Evolutionary conservation across 2,113 vertebrate species (phyloP), one percentile per base, ranked within the genome.

Genomic region (Psettodes erumei): DNA sequence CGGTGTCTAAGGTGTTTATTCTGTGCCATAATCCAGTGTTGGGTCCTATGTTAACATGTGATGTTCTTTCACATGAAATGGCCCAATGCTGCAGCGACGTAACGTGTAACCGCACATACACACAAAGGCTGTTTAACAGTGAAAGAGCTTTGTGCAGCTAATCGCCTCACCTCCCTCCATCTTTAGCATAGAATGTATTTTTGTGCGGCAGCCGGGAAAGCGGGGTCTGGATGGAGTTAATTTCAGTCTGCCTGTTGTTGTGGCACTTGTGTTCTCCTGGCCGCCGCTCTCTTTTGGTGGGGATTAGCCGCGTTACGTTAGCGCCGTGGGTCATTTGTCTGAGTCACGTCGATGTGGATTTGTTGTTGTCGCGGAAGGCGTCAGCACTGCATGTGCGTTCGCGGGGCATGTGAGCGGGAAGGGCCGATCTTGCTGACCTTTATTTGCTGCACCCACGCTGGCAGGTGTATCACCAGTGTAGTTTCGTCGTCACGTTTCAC

Each of bases 341-440:
- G 86, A 87, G 71, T 88, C 82, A 77, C 67, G 79, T 81, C 75
- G 75, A 85, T 85, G 83, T 63, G 73, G 78, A 58, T 67, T n/a
- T 75, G 77, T 78, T 83, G 82, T 83, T 85, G 68, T 74, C 65
- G 51, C 79, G 79, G 58, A 68, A 58, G 51, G 53, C 21, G 2
- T 77, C 51, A 69, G 47, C 51, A 61, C 21, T 8, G 38, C 5
- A 33, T 10, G 28, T 18, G 16, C 35, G 13, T 33, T 58, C 65
- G 61, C 51, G 56, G 27, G 48, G 66, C 56, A 28, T 12, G 18
- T 19, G 38, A 72, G 63, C 42, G 61, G 71, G 54, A 77, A 69
- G 43, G 55, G 81, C 70, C 37, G 50, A 79, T 88, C 69, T 71
- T 11, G 71, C 47, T 75, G 59, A 58, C 82, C 64, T 79, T 83